phyloP scores from a whole-genome alignment of 2,888 invertebrate genomes.

The Pomacea canaliculata region DNA sequence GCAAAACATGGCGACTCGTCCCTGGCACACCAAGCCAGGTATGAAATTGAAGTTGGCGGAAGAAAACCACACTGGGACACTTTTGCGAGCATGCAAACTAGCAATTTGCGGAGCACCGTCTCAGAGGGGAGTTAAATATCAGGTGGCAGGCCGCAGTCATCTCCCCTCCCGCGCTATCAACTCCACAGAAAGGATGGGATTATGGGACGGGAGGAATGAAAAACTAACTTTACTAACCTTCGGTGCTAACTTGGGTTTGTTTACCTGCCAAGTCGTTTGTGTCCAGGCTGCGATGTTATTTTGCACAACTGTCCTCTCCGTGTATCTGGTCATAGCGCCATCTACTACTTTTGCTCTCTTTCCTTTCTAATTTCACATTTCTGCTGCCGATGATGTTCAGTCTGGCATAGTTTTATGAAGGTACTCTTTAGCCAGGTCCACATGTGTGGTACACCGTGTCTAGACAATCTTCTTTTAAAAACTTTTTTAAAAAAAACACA shows the following conservation, averaged over 20 bases:
- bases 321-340: too few relatives aligned
- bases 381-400: too few relatives aligned
- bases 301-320: too few relatives aligned
- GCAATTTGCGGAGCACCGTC: background rate
- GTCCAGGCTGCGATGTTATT: too few relatives aligned
- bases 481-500: too few relatives aligned
- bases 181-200: background rate
- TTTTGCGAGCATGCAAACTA: background rate
- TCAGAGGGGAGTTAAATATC: conserved; percentile 1
- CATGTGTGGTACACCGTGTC: too few relatives aligned
- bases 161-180: background rate
- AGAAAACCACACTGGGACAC: conserved; percentile 1
- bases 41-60: background rate
- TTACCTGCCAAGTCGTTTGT: background rate
- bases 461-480: too few relatives aligned
- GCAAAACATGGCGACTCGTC: too few relatives aligned
- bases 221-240: background rate
- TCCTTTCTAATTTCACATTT: too few relatives aligned
- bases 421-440: too few relatives aligned
- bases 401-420: too few relatives aligned
- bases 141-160: background rate
- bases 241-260: background rate
- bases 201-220: background rate
- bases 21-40: background rate
- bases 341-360: too few relatives aligned